Conservation (phyloP, 2,797 vertebrate genomes). For the Rhinichthys osculus region DNA sequence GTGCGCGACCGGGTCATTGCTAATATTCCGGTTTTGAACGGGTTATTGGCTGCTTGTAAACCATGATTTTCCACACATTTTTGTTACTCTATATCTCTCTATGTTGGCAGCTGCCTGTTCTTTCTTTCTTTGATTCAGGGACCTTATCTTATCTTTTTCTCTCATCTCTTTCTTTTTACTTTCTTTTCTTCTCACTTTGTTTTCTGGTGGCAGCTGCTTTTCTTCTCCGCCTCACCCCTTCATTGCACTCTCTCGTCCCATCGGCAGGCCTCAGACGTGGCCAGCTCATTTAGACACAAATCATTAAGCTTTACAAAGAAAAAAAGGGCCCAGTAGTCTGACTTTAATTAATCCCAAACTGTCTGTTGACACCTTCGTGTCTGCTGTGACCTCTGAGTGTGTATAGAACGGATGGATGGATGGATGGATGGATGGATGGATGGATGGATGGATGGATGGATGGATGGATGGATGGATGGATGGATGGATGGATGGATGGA, state of each 20-base stretch:
- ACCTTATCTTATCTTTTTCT: background rate
- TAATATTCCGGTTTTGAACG: too few relatives aligned
- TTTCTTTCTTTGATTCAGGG: conserved; percentile 9
- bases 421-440: background rate
- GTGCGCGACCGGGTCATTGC: too few relatives aligned
- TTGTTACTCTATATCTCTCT: background rate
- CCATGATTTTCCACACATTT: background rate
- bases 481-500: background rate
- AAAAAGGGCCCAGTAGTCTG: conserved; percentile 59
- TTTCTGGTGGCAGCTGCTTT: background rate
- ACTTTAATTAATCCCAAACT: conserved; percentile 69
- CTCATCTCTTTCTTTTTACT: conserved; percentile 1
- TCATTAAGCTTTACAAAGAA: conserved; percentile 68
- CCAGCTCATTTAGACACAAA: conserved; percentile 69
- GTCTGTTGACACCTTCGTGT: conserved; percentile 31
- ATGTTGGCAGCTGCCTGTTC: conserved; percentile 52
- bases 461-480: background rate
- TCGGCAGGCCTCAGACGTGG: conserved; percentile 64
- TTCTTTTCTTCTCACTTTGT: background rate
- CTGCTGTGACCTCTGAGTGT: conserved; percentile 55
- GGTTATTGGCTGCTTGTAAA: too few relatives aligned
- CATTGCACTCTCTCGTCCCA: conserved; percentile 58
- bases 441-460: background rate
- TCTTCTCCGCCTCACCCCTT: conserved; percentile 35
- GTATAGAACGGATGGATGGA: background rate